Conservation (phyloP, 2,888 invertebrate genomes). For the Aricia artaxerxes region DNA sequence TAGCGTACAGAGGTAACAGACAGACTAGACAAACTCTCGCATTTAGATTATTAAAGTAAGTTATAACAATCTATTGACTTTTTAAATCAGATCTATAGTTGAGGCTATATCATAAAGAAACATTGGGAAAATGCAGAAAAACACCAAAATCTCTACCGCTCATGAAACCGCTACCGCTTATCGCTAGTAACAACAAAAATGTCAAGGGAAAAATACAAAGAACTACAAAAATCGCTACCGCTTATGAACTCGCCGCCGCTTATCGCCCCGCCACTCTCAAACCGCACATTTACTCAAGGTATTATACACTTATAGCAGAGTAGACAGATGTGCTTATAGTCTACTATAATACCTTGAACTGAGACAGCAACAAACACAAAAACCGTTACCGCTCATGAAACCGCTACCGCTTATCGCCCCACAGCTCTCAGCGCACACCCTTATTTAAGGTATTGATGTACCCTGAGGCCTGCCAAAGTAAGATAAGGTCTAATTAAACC, state of each 20-base stretch:
- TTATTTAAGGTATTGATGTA: conserved; percentile 37
- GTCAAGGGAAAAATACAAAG: too few species aligned
- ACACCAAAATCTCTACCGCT: conserved; percentile 33
- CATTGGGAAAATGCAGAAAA: too few species aligned
- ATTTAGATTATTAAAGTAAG: too few species aligned
- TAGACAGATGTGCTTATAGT: too few species aligned
- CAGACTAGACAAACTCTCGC: too few species aligned
- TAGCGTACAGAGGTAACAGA: too few species aligned
- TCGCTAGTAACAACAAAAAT: too few species aligned
- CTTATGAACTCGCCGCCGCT: conserved; percentile 32
- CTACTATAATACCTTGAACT: too few species aligned
- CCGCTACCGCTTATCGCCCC: conserved; percentile 5
- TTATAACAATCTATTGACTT: too few species aligned
- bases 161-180: conserved; percentile 27
- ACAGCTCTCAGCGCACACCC: conserved; percentile 44
- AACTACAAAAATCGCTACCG: conserved; percentile 26
- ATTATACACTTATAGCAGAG: neutral
- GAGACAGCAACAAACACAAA: too few species aligned
- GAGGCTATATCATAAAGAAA: too few species aligned
- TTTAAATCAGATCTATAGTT: conserved; percentile 31
- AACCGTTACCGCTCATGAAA: conserved; percentile 33
- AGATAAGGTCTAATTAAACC: conserved; percentile 75
- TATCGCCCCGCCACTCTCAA: conserved; percentile 33
- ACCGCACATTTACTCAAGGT: conserved; percentile 45
- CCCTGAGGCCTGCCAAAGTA: conserved; percentile 58